Base-by-base conservation (phyloP, 2,888 invertebrate genomes). In the Luperina nickerlii region DNA sequence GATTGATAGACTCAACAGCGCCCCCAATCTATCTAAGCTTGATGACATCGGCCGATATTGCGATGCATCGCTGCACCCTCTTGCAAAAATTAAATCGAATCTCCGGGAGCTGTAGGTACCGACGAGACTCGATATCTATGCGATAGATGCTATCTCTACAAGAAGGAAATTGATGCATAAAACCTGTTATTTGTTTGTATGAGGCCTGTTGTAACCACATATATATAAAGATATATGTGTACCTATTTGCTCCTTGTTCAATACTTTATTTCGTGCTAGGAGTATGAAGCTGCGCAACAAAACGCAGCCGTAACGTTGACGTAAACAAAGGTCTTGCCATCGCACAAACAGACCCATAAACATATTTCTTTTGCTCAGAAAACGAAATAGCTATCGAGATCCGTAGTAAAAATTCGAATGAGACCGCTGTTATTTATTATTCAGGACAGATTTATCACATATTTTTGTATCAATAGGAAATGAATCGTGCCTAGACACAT, bases 1-100 rank as follows among this genome's bases (percentile, higher is more conserved):
- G 90, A 91, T 90, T 91, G 92, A 92, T 92, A 91, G 88, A 89
- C 88, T 87, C 88, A 89, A 89, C 85, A 88, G 89, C 82, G 88
- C 88, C 90, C 91, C 90, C 92, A 91, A 93, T 93, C 92, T 90
- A 90, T 89, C 88, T 88, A 87, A 89, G 81, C 88, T 86, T 87
- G 93, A 93, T 93, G 91, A 90, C 88, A 86, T 82, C 84, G 83
- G 86, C 84, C 79, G 92, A 92, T 93, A 94, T 88, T 90, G 89
- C 87, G 87, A 90, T 90, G 91, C 91, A 91, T 87, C 79, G 75
- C 83, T 94, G 92, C 94, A 93, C 94, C 93, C 94, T 92, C 93
- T 90, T 90, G 90, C 90, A 92, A 92, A 93, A 93, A 93, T 92
- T 91, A 94, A 94, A 94, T 94, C 93, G 93, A 94, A 94, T 92